Conservation (phyloP, 2,888 invertebrate species). For the Scaptomyza reducta region DNA sequence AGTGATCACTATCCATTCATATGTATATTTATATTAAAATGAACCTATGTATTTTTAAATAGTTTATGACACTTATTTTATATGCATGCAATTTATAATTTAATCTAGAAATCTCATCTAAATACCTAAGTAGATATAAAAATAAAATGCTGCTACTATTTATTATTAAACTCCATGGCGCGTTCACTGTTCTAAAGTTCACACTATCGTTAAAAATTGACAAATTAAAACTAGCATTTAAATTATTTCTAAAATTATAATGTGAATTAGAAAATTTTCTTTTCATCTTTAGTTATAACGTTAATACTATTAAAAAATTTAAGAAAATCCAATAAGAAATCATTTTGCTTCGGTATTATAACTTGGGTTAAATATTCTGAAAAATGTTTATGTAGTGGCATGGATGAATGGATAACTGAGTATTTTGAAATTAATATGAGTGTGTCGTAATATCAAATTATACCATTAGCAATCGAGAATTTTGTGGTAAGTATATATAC, state of each 20-base stretch:
- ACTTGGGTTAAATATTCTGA: no score
- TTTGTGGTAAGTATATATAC: no score
- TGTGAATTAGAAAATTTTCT: conserved; percentile 12
- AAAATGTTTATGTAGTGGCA: not conserved
- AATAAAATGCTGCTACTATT: conserved; percentile 37
- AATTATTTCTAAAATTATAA: conserved; percentile 27
- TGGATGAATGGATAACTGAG: not conserved
- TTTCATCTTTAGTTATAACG: conserved; percentile 6
- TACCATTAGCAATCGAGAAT: no score
- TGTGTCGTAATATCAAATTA: no score
- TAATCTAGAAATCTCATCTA: conserved; percentile 34
- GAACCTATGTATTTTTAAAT: conserved; percentile 41
- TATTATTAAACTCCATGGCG: conserved; percentile 45
- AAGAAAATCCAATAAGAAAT: conserved; percentile 11
- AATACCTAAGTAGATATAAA: conserved; percentile 36
- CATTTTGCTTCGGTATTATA: not conserved
- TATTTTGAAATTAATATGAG: not conserved
- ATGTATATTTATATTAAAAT: conserved; percentile 11
- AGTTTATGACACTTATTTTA: conserved; percentile 15
- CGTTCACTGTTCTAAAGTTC: conserved; percentile 11
- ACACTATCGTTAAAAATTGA: conserved; percentile 8
- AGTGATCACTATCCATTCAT: not conserved
- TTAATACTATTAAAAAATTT: conserved; percentile 15
- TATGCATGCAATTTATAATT: conserved; percentile 27
- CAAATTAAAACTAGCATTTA: conserved; percentile 18